A percentile compares a stretch with the other conserved stretches of the same genome.
Evolutionary conservation across 2,797 vertebrate genomes (phyloP).

Genomic region (Poecilia velifera): DNA sequence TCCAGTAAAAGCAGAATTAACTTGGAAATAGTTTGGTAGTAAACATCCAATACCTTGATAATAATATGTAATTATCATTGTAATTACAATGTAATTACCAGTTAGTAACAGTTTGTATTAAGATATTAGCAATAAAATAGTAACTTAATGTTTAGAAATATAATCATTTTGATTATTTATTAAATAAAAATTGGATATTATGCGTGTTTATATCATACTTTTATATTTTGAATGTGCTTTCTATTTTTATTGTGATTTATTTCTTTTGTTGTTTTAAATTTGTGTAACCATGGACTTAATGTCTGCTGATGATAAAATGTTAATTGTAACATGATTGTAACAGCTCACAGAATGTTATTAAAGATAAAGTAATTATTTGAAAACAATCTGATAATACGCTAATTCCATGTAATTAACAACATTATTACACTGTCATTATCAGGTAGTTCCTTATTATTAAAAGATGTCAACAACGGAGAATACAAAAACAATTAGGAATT

Average conservation of each 20-base stretch:
- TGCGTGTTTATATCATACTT: not conserved
- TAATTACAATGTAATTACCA: not conserved
- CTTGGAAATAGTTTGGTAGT: not conserved
- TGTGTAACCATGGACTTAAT: not conserved
- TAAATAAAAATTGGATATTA: not conserved
- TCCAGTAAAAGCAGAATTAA: not conserved
- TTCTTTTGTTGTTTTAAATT: not conserved
- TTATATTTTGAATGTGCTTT: not conserved
- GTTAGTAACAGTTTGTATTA: not conserved
- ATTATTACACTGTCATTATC: no score
- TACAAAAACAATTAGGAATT: not conserved
- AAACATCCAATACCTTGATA: not conserved
- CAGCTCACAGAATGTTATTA: not conserved
- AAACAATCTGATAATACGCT: no score
- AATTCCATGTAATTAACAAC: no score
- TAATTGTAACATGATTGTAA: not conserved
- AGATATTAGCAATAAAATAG: not conserved
- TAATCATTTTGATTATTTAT: not conserved
- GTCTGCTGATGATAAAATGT: not conserved
- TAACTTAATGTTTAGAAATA: not conserved
- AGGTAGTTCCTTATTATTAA: not conserved
- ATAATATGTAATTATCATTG: not conserved
- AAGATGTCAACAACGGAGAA: not conserved
- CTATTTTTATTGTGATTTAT: not conserved
- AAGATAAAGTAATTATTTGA: not conserved